Conservation (phyloP, 2,113 vertebrate genomes). For the Oryzias woworae region DNA sequence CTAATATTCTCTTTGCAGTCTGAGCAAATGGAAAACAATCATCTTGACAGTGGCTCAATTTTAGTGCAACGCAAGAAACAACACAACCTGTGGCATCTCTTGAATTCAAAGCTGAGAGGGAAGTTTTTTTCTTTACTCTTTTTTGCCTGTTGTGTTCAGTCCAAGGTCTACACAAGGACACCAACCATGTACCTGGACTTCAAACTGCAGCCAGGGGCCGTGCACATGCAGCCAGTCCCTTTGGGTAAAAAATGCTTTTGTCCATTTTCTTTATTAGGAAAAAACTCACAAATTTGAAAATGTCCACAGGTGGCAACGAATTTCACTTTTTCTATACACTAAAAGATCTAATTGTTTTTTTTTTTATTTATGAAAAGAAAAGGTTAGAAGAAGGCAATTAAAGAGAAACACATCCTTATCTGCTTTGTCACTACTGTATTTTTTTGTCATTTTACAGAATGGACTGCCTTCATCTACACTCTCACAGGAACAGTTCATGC, state of each 20-base stretch:
- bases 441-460: constrained; percentile 61
- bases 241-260: constrained; percentile 50
- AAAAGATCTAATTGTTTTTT: not conserved
- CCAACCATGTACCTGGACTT: constrained; percentile 83
- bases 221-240: constrained; percentile 70
- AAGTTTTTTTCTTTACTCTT: not conserved
- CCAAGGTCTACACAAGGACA: constrained; percentile 79
- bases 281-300: not conserved
- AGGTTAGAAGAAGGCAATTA: too few species aligned
- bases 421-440: not conserved
- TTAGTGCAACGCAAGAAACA: too few species aligned
- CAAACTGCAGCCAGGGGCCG: constrained; percentile 70
- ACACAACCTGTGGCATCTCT: too few species aligned
- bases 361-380: too few species aligned
- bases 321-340: too few species aligned
- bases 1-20: too few species aligned
- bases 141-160: constrained; percentile 56
- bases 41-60: too few species aligned
- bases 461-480: constrained; percentile 82
- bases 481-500: constrained; percentile 66
- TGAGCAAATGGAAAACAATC: too few species aligned
- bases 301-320: not conserved
- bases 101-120: too few species aligned
- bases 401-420: too few species aligned
- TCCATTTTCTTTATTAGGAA: not conserved